Evolutionary conservation across 1,140 invertebrate species (phyloP), one percentile per base, ranked within the genome.

Genomic region (Aphaenogaster floridana): DNA sequence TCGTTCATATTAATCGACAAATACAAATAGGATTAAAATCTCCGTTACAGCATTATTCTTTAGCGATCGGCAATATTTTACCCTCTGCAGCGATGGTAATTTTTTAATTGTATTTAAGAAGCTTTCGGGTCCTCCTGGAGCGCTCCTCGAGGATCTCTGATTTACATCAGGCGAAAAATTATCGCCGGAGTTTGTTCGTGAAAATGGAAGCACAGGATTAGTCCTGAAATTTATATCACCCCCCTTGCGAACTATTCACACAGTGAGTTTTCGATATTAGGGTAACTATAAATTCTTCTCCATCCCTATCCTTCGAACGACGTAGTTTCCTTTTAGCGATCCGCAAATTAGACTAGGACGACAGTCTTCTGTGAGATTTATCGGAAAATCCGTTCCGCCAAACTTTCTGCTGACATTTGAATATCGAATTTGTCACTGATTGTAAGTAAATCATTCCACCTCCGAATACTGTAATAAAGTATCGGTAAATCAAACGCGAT

Each of bases 181-280:
- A 90, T 90, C 74, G 66, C 34, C 45, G 15, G 48, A 91, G 78
- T 90, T 88, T 61, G 86, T 64, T 57, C 57, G 68, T 59, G 69
- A 74, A 36, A 57, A 39, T 13, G 42, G 52, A 39, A 83, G 61
- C 57, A 68, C 71, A 28, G 45, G 80, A 66, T 78, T 84, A 91
- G 86, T 86, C 57, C 0, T 6, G 63, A 64, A 92, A 92, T 92
- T 90, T 92, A 92, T 89, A 74, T 81, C 72, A 74, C 54, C 15
- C 45, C 61, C 28, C 66, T 90, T 76, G 36, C 69, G 7, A 87
- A 92, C 91, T 86, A 91, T 92, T 89, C 91, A 86, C 87, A 57
- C 89, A 36, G 74, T 63, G 87, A 89, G 88, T 92, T 92, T 88
- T 92, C 91, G 88, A 87, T 91, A 92, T 92, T 91, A 92, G 88